Conservation (phyloP, 2,797 vertebrate genomes). For the Phaenicophaeus curvirostris region DNA sequence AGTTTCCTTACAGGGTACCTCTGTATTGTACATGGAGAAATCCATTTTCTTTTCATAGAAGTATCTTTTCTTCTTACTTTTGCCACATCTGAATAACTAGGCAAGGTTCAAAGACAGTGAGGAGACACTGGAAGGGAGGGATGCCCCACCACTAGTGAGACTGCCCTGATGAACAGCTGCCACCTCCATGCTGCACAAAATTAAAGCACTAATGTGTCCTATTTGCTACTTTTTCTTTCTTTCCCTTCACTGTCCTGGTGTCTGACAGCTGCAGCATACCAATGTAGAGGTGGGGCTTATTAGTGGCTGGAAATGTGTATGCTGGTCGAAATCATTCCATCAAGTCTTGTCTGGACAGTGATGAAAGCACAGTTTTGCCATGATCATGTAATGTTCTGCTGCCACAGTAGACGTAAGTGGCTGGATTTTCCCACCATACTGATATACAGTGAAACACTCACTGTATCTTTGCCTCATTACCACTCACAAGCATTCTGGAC, state of each 20-base stretch:
- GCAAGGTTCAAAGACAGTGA: background rate
- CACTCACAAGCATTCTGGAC: background rate
- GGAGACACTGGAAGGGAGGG: background rate
- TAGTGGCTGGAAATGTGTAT: background rate
- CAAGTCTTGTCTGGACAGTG: background rate
- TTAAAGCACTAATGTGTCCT: background rate
- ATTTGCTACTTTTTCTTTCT: background rate
- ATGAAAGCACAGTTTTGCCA: background rate
- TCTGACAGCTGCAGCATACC: background rate
- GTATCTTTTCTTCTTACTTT: background rate
- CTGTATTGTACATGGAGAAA: background rate
- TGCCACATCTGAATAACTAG: background rate
- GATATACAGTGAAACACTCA: background rate
- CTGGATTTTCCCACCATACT: background rate
- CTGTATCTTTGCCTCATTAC: background rate
- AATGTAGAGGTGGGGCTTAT: background rate
- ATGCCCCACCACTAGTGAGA: background rate
- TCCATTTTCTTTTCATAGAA: background rate
- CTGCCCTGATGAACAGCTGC: background rate
- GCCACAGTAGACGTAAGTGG: background rate
- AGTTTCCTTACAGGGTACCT: background rate
- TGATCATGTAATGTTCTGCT: background rate
- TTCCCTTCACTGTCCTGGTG: background rate
- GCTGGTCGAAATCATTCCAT: background rate
- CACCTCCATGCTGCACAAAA: background rate